Percentiles rank a stretch among this genome's conserved stretches.
Conservation (phyloP, 2,888 invertebrate genomes). For the Merodon equestris region DNA sequence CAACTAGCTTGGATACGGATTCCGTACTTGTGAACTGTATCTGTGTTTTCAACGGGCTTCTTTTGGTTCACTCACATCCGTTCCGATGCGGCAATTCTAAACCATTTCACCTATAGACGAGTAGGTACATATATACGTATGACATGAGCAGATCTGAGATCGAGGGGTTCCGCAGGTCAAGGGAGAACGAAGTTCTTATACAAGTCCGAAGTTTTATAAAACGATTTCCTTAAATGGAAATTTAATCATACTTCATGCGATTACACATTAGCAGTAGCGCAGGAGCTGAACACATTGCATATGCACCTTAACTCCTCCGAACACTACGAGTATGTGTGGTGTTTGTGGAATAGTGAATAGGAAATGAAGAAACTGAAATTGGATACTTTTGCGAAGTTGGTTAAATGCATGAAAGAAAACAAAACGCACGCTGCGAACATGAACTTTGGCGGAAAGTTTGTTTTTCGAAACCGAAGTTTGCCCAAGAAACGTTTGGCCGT, state of each 20-base stretch:
- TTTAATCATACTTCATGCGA: conserved; percentile 63
- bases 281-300: not conserved
- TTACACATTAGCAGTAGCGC: conserved; percentile 37
- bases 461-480: conserved; percentile 49
- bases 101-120: too few relatives aligned
- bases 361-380: conserved; percentile 3
- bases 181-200: not conserved
- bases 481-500: conserved; percentile 29
- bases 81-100: too few relatives aligned
- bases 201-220: conserved; percentile 46
- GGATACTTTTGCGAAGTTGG: conserved; percentile 30
- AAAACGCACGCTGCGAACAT: conserved; percentile 13
- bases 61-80: too few relatives aligned
- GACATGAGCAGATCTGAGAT: too few relatives aligned
- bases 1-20: too few relatives aligned
- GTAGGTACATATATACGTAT: too few relatives aligned
- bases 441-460: conserved; percentile 51
- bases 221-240: conserved; percentile 63
- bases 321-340: conserved; percentile 35
- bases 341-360: conserved; percentile 31
- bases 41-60: too few relatives aligned
- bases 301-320: conserved; percentile 24
- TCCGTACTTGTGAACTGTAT: too few relatives aligned
- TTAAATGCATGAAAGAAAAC: conserved; percentile 23
- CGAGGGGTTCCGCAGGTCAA: not conserved